Evolutionary conservation across 1,140 invertebrate species (phyloP), one percentile per base, ranked within the genome.

Genomic region (Leptinotarsa undecemlineata): DNA sequence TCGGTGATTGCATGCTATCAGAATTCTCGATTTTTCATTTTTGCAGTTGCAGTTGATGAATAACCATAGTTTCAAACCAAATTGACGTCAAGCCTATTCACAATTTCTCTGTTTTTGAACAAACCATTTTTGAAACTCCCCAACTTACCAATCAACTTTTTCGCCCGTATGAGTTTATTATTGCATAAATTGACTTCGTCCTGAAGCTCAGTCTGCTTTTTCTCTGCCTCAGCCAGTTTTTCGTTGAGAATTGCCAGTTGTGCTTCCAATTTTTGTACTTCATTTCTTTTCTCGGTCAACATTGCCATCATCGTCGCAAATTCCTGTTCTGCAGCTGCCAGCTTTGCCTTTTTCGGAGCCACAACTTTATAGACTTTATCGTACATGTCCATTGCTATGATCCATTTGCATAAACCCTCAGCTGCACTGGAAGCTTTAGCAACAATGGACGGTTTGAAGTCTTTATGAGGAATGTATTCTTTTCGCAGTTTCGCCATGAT

Each of bases 311-410:
- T 95, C 74, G 90, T 88, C 20, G 91, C 87, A 81, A 95, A 93
- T 81, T 95, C 91, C 78, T 86, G 88, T 86, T 96, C 93, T 0
- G 94, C 94, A 19, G 89, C 89, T 48, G 89, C 88, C 23, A 97
- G 85, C 83, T 94, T 94, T 4, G 90, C 92, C 84, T 95, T 95
- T 83, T 93, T 96, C 1, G 95, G 95, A 1, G 92, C 91, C 14
- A 98, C 95, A 17, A 79, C 75, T 21, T 21, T 64, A 21, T 64
- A 23, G 3, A 64, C 63, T 73, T 92, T 89, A 82, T 98, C 96
- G 82, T 97, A 98, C 83, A 95, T 90, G 83, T 97, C 94, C 92
- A 98, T 96, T 3, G 96, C 96, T 74, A 94, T 90, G 48, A 97
- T 92, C 96, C 96, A 98, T 85, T 96, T 95, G 82, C 95, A 97